Conservation (phyloP, 2,888 invertebrate genomes). For the Acanthosepion lycidas region DNA sequence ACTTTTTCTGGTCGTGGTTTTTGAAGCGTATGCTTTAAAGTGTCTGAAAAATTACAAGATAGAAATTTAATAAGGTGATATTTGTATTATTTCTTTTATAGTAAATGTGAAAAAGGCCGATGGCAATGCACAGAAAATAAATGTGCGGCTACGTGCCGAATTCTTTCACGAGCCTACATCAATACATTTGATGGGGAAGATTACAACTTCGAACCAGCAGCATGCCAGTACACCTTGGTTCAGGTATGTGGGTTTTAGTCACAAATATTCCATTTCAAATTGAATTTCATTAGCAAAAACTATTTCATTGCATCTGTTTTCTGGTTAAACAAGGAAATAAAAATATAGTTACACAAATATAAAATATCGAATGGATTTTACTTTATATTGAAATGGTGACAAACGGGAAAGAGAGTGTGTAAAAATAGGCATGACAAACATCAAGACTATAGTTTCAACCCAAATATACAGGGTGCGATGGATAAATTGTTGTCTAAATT, state of each 20-base stretch:
- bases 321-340: too few species aligned
- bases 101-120: slow-evolving; percentile 62
- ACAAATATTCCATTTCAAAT: not conserved
- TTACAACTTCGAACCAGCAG: slow-evolving; percentile 59
- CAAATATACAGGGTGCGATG: too few species aligned
- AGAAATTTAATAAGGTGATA: not conserved
- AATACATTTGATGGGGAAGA: slow-evolving; percentile 67
- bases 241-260: not conserved
- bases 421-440: too few species aligned
- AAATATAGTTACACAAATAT: too few species aligned
- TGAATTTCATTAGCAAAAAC: not conserved
- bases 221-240: slow-evolving; percentile 56
- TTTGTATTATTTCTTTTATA: slow-evolving; percentile 52
- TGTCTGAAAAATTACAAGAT: not conserved
- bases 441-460: too few species aligned
- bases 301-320: too few species aligned
- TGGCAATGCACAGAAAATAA: slow-evolving; percentile 67
- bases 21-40: not conserved
- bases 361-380: too few species aligned
- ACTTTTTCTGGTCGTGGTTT: not conserved
- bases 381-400: too few species aligned
- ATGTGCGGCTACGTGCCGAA: slow-evolving; percentile 63
- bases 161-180: slow-evolving; percentile 65
- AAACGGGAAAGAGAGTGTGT: too few species aligned
- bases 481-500: too few species aligned